These are phyloP conservation scores for Crenichthys baileyi DNA, from an alignment of 2,797 vertebrate genomes.

Conservation along the genomic window DNA sequence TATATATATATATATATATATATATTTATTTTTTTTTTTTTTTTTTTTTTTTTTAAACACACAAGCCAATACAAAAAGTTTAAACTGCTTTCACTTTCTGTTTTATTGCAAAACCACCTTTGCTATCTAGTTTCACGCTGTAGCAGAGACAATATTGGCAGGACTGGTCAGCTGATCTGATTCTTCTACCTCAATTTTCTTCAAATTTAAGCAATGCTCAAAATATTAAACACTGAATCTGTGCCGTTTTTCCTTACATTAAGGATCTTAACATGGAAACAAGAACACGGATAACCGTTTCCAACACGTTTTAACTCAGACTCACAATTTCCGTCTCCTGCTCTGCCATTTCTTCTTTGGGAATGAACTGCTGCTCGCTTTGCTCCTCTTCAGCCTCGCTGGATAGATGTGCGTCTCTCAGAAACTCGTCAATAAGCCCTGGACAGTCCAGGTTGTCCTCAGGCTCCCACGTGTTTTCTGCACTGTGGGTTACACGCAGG, in stretches of 20 bases:
- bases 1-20: too few species aligned
- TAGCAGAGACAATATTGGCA: constrained; percentile 2
- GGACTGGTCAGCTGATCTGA: background rate
- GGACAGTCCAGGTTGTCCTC: constrained; percentile 98
- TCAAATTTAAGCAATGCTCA: background rate
- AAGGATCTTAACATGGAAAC: constrained; percentile 45
- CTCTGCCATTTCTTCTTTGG: constrained; percentile 79
- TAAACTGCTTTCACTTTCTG: constrained; percentile 27
- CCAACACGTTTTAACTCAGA: constrained; percentile 12
- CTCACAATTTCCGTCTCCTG: constrained; percentile 80
- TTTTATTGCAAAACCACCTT: constrained; percentile 7
- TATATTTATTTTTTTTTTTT: too few species aligned
- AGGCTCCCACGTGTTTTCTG: constrained; percentile 98
- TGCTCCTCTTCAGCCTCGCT: constrained; percentile 72
- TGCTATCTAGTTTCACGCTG: constrained; percentile 22
- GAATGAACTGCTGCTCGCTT: constrained; percentile 51
- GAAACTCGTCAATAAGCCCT: constrained; percentile 95
- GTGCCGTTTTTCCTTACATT: background rate
- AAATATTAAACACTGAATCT: background rate
- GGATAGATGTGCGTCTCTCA: constrained; percentile 86
- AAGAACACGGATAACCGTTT: constrained; percentile 7
- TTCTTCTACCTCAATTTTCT: background rate
- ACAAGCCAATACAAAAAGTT: background rate
- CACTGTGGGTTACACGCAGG: constrained; percentile 74
- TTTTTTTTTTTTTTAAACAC: background rate